Evolutionary conservation across 2,797 vertebrate genomes (phyloP).

Genomic region (Zenarchopterus dispar): DNA sequence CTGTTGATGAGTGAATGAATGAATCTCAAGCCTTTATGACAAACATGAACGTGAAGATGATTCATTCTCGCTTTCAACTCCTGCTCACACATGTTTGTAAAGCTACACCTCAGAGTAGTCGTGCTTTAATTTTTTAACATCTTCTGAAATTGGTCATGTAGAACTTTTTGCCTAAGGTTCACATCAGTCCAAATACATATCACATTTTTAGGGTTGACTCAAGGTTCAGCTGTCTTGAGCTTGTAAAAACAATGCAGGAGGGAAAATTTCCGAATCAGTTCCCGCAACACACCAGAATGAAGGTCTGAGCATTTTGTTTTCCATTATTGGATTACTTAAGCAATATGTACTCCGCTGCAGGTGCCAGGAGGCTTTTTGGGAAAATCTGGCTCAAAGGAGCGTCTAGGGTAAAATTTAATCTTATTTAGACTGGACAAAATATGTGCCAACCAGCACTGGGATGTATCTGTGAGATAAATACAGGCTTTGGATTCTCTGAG

Average conservation of each 20-base stretch:
- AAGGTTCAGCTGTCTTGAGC: slow-evolving; percentile 35
- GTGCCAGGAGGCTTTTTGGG: slow-evolving; percentile 62
- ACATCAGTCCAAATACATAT: slow-evolving; percentile 25
- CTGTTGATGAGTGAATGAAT: slow-evolving; percentile 11
- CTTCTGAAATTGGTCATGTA: too few species aligned
- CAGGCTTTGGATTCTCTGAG: slow-evolving; percentile 40
- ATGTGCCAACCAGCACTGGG: slow-evolving; percentile 57
- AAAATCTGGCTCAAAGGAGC: slow-evolving; percentile 50
- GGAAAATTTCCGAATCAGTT: slow-evolving; percentile 22
- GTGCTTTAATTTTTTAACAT: too few species aligned
- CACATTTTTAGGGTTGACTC: slow-evolving; percentile 40
- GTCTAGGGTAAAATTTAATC: slow-evolving; percentile 57
- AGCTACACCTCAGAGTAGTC: slow-evolving; percentile 11
- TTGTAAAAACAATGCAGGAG: slow-evolving; percentile 32
- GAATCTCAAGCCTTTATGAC: slow-evolving; percentile 5
- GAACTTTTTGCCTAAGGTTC: slow-evolving; percentile 27
- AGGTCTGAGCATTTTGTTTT: slow-evolving; percentile 52
- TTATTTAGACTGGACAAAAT: slow-evolving; percentile 64
- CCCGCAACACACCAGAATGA: slow-evolving; percentile 13
- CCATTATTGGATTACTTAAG: slow-evolving; percentile 68
- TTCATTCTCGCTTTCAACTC: slow-evolving; percentile 29
- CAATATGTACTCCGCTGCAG: slow-evolving; percentile 54
- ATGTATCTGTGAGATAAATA: slow-evolving; percentile 62
- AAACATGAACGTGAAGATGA: slow-evolving; percentile 14
- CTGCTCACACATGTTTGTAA: slow-evolving; percentile 22